Conservation (phyloP, 1,140 invertebrate genomes). For the Limonius californicus region DNA sequence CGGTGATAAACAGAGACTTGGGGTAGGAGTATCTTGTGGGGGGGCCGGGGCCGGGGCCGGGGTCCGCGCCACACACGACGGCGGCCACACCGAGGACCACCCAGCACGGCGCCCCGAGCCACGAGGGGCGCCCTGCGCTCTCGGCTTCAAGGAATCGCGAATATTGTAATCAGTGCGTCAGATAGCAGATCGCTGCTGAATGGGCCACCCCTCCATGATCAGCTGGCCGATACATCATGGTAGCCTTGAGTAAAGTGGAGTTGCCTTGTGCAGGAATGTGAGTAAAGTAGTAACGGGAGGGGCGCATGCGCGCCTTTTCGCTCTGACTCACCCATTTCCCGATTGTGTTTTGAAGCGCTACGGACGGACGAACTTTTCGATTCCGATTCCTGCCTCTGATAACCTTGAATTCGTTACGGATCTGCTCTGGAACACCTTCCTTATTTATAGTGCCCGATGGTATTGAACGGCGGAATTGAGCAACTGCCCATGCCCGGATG, state of each 20-base stretch:
- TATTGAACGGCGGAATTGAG: no score
- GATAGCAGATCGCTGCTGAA: constrained; percentile 19
- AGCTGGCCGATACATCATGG: constrained; percentile 16
- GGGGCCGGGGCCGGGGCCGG: constrained; percentile 23
- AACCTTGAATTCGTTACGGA: no score
- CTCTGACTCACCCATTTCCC: neutral
- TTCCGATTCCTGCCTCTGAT: no score
- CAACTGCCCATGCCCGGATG: no score
- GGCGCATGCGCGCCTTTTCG: neutral
- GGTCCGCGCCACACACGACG: constrained; percentile 38
- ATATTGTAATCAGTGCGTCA: constrained; percentile 28
- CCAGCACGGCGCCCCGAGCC: constrained; percentile 38
- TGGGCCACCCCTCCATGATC: constrained; percentile 20
- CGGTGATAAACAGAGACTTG: constrained; percentile 25
- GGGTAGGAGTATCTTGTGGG: constrained; percentile 25
- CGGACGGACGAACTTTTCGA: neutral
- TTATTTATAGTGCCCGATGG: no score
- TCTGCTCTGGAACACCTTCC: no score
- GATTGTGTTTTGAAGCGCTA: neutral
- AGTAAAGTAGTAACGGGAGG: neutral
- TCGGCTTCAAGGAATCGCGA: constrained; percentile 24
- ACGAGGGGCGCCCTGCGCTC: constrained; percentile 24
- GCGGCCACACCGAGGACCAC: constrained; percentile 41
- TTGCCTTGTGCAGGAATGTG: constrained; percentile 8
- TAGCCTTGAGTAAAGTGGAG: constrained; percentile 13